Evolutionary conservation across 1,140 invertebrate species (phyloP).

Genomic region (Nymphalis io): DNA sequence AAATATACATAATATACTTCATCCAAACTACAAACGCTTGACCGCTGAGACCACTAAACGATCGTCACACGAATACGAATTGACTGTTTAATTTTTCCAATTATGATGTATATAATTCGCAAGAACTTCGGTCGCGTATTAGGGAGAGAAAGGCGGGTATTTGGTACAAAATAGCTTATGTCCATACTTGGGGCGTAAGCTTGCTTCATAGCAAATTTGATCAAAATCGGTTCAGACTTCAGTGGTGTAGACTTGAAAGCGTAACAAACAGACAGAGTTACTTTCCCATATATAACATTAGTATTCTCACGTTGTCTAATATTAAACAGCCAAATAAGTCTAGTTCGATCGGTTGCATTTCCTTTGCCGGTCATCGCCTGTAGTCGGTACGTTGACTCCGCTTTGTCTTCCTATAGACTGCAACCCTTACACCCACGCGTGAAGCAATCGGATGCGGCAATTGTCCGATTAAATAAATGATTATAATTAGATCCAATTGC

Average conservation of each 20-base stretch:
- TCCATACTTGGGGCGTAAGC: no score
- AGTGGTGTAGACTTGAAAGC: no score
- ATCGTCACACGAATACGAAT: conserved; percentile 1
- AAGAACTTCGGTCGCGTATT: no score
- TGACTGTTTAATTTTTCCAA: not conserved
- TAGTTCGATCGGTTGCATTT: conserved; percentile 35
- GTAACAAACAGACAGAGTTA: no score
- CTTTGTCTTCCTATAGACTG: conserved; percentile 35
- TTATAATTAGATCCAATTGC: conserved; percentile 9
- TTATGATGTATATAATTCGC: no score
- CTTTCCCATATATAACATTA: no score
- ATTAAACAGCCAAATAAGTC: conserved; percentile 18
- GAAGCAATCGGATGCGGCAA: conserved; percentile 30
- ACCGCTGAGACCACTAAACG: not conserved
- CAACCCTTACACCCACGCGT: conserved; percentile 26
- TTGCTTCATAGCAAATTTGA: no score
- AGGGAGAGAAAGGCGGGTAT: no score
- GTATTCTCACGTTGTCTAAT: not conserved
- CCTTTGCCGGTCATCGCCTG: conserved; percentile 35
- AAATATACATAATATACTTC: no score
- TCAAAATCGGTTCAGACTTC: no score
- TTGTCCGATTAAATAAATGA: conserved; percentile 21
- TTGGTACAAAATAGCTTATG: no score
- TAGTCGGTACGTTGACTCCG: conserved; percentile 39
- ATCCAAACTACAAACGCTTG: not conserved